These are phyloP conservation scores for Atrina japonica DNA, from an alignment of 2,888 invertebrate species.

Conservation along the genomic window DNA sequence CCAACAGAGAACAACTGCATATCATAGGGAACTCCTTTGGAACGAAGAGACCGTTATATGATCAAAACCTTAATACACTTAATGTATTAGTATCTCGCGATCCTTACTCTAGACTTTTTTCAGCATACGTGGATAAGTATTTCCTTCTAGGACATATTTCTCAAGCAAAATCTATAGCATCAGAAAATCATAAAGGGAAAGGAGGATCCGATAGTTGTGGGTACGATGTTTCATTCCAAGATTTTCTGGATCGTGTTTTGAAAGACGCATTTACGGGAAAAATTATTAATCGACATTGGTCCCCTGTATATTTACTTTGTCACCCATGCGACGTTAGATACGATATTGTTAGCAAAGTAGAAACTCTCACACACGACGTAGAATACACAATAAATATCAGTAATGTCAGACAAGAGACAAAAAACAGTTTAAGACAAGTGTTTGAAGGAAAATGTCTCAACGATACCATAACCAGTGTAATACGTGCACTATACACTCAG, in stretches of 20 bases:
- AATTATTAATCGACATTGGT: conserved; percentile 22
- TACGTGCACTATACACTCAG: background rate
- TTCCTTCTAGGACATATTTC: background rate
- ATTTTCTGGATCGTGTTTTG: conserved; percentile 7
- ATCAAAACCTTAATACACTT: background rate
- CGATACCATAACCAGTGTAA: background rate
- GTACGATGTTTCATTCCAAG: conserved; percentile 6
- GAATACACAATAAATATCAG: background rate
- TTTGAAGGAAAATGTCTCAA: background rate
- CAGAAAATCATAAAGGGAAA: no score
- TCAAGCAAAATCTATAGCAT: background rate
- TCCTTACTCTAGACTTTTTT: conserved; percentile 19
- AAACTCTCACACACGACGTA: conserved; percentile 8
- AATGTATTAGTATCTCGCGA: conserved; percentile 2
- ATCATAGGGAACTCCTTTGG: background rate
- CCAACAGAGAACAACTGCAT: conserved; percentile 5
- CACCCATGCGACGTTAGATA: conserved; percentile 13
- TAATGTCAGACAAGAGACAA: background rate
- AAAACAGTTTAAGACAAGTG: background rate
- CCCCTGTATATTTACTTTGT: conserved; percentile 22
- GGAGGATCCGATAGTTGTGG: conserved; percentile 2
- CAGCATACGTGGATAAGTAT: conserved; percentile 18
- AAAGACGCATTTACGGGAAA: background rate
- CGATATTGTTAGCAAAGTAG: conserved; percentile 2
- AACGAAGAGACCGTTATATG: background rate